Base-by-base conservation (phyloP, 2,888 invertebrate genomes). In the Coecobrya sp. region DNA sequence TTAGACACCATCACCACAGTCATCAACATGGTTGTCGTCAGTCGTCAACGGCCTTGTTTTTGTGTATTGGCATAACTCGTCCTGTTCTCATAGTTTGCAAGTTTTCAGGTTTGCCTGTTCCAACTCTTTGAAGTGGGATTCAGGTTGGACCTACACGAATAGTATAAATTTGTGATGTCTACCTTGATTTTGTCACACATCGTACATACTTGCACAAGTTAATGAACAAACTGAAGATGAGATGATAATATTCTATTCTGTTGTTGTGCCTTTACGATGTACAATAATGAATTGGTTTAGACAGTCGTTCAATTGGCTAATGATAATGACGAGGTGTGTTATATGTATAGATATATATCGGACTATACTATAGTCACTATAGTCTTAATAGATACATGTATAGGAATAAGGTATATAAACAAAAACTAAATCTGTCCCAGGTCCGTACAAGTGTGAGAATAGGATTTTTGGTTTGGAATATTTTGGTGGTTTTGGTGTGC, bases 371-470 rank as follows among this genome's bases (percentile, higher is more conserved):
- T 11, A 52, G 16, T 52, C n/a, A n/a, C n/a, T n/a, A n/a, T n/a
- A n/a, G n/a, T n/a, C n/a, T n/a, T n/a, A n/a, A n/a, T n/a, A n/a
- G n/a, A n/a, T n/a, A n/a, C n/a, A n/a, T 36, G 7, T 36, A 36
- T 36, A 7, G 7, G 36, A 4, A 7, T 36, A 36, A 36, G 36
- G 3, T 36, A 36, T 4, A 36, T 36, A 36, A 4, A 36, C 7
- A 4, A 4, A 36, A 36, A n/a, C 16, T 55, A 55, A n/a, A 55
- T 55, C 25, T 8, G n/a, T 62, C 22, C n/a, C 30, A 2, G 27
- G n/a, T 42, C 27, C 45, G 79, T n/a, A 81, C 89, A 86, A 86
- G 87, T 91, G 91, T 87, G 87, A 91, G 86, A 87, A 86, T 82
- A 62, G 16, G 59, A 86, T 82, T 87, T 91, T 91, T 91, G 73